Evolutionary conservation across 1,140 invertebrate genomes (phyloP), one percentile per base, ranked within the genome.

Genomic region (Diachasmimorpha longicaudata): DNA sequence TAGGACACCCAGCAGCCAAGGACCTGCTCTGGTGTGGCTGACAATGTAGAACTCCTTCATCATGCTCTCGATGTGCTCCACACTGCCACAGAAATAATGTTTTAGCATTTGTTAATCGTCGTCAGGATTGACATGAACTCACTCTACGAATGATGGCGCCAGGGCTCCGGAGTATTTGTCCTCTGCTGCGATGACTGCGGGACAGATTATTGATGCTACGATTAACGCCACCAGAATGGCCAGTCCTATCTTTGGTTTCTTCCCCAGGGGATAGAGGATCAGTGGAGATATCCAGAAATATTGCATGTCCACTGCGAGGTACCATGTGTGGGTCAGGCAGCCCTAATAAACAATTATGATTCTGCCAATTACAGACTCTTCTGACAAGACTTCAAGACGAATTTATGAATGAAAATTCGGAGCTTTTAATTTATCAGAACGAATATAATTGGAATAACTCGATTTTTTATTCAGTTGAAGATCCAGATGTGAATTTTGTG

Each of bases 1-100:
- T 23, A 90, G 80, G 73, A 92, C 88, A 19, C 92, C 92, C n/a
- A 91, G 85, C 19, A 93, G 77, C 83, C 91, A 92, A 0, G 92
- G 90, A 4, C 88, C 85, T 46, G 89, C 88, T 79, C 90, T 82
- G 0, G 85, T 88, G 78, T 90, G 89, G 5, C 80, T 80, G 6
- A 74, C 66, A n/a, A 80, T 75, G 63, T 87, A 86, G 72, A 82
- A 83, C 58, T 81, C 63, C 25, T 42, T 66, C 39, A 79, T 39
- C 9, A 14, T 31, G 14, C 70, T 39, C 52, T 19, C 1, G 8
- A 58, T 4, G 1, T 58, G 13, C 19, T 21, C 13, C 21, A 58
- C 6, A 10, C 52, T 58, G 52, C 52, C 3, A 58, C 9, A 21
- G 52, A 58, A 16, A 58, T n/a, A 9, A 58, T n/a, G 4, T 31